A percentile compares a stretch with the other conserved stretches of the same genome.
phyloP scores from a whole-genome alignment of 2,888 invertebrate genomes.

The Plagodis pulveraria region DNA sequence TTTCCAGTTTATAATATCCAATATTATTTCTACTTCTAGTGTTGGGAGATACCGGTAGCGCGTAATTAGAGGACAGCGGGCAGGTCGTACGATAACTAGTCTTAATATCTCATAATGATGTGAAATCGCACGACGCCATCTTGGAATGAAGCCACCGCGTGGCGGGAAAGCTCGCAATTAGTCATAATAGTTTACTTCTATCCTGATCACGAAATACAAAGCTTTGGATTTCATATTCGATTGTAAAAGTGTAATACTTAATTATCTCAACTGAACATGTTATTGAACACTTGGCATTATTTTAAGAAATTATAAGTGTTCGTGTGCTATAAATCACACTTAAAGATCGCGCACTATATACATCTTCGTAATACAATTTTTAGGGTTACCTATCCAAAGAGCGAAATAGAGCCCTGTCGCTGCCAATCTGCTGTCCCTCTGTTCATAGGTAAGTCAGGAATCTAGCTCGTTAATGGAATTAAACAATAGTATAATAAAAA shows the following conservation, averaged over 20 bases:
- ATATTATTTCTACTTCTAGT: conserved; percentile 57
- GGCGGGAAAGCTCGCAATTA: conserved; percentile 74
- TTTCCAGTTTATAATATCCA: conserved; percentile 72
- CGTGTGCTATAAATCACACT: background rate
- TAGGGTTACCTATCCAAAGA: no score
- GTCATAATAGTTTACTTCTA: conserved; percentile 40
- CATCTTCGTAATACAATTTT: no score
- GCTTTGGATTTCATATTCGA: conserved; percentile 5
- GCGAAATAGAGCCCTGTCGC: no score
- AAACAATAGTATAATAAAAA: no score
- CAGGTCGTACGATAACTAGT: conserved; percentile 77
- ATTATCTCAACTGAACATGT: conserved; percentile 4
- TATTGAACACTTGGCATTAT: background rate
- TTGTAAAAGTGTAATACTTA: conserved; percentile 5
- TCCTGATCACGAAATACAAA: conserved; percentile 26
- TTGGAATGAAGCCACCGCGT: conserved; percentile 60
- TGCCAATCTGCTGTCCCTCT: no score
- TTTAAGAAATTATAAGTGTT: no score
- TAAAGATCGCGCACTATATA: background rate
- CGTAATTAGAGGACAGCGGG: conserved; percentile 76
- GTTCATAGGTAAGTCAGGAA: no score
- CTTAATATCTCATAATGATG: conserved; percentile 78
- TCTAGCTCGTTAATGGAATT: no score
- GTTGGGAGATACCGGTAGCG: conserved; percentile 64
- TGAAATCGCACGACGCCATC: conserved; percentile 73